Percentiles rank a stretch among this genome's conserved stretches.
Evolutionary conservation across 2,797 vertebrate genomes (phyloP).

Genomic region (Dendrocincla fuliginosa): DNA sequence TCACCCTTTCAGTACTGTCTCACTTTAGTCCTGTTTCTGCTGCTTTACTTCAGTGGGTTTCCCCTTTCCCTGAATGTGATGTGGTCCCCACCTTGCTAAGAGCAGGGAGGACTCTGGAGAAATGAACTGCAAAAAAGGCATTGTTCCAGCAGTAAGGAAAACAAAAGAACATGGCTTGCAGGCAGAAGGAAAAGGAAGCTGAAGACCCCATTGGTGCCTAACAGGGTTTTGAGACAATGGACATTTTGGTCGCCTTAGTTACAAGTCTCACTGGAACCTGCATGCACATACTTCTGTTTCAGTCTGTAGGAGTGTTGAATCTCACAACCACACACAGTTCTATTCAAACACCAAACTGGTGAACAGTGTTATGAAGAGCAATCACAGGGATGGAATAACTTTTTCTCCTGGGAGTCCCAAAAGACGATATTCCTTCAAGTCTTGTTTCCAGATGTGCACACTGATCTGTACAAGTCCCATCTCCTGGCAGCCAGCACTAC

Average conservation of each 20-base stretch:
- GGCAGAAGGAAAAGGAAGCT: constrained; percentile 13
- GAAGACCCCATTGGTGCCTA: background rate
- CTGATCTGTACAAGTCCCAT: constrained; percentile 20
- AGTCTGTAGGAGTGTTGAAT: constrained; percentile 58
- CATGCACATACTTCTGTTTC: constrained; percentile 65
- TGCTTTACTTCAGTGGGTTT: background rate
- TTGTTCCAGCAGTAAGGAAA: background rate
- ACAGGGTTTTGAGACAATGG: background rate
- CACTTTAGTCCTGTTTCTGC: background rate
- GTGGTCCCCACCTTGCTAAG: background rate
- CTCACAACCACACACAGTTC: constrained; percentile 68
- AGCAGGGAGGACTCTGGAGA: background rate
- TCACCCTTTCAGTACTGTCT: background rate
- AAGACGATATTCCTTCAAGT: constrained; percentile 45
- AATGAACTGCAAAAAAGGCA: background rate
- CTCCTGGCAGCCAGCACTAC: constrained; percentile 42
- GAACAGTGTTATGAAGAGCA: constrained; percentile 68
- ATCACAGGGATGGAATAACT: constrained; percentile 51
- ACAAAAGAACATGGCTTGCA: constrained; percentile 9
- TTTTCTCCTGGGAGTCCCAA: constrained; percentile 56
- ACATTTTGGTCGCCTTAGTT: constrained; percentile 64
- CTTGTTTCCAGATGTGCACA: constrained; percentile 38
- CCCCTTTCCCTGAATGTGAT: background rate
- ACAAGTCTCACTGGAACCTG: constrained; percentile 63
- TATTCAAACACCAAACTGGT: constrained; percentile 73